Evolutionary conservation across 2,888 invertebrate genomes (phyloP).

Genomic region (Rhagium mordax): DNA sequence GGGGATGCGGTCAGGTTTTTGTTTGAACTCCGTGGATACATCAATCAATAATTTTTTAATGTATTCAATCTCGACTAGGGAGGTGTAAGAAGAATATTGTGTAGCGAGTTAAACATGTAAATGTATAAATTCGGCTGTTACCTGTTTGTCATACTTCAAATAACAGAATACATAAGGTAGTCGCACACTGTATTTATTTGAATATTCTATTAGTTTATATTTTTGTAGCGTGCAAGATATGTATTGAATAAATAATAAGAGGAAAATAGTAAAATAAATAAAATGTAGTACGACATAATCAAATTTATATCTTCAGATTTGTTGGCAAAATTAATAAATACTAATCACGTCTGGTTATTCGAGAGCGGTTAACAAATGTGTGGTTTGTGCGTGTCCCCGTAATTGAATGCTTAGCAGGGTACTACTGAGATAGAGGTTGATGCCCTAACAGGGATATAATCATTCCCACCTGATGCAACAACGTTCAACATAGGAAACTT

Average conservation of each 20-base stretch:
- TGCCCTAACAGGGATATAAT: conserved; percentile 39
- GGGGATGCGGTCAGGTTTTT: too few relatives aligned
- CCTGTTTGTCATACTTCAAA: conserved; percentile 6
- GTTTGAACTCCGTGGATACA: too few relatives aligned
- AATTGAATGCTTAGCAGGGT: not conserved
- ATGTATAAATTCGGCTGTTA: not conserved
- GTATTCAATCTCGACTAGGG: too few relatives aligned
- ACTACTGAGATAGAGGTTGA: conserved; percentile 33
- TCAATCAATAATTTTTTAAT: too few relatives aligned
- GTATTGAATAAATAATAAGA: not conserved
- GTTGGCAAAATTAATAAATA: conserved; percentile 7
- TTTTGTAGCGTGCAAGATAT: not conserved
- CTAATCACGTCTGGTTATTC: not conserved
- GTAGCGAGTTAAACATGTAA: too few relatives aligned
- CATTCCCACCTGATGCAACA: conserved; percentile 37
- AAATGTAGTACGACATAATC: not conserved
- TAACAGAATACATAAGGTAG: conserved; percentile 7
- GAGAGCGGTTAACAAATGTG: not conserved
- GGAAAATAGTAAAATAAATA: conserved; percentile 7
- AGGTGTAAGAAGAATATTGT: not conserved
- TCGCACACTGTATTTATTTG: conserved; percentile 6
- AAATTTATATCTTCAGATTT: not conserved
- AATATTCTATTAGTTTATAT: conserved; percentile 15
- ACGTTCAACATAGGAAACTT: conserved; percentile 13
- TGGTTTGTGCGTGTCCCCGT: not conserved